These are phyloP conservation scores for Protobothrops flavoviridis DNA, from an alignment of 2,113 vertebrate genomes.

Conservation along the genomic window DNA sequence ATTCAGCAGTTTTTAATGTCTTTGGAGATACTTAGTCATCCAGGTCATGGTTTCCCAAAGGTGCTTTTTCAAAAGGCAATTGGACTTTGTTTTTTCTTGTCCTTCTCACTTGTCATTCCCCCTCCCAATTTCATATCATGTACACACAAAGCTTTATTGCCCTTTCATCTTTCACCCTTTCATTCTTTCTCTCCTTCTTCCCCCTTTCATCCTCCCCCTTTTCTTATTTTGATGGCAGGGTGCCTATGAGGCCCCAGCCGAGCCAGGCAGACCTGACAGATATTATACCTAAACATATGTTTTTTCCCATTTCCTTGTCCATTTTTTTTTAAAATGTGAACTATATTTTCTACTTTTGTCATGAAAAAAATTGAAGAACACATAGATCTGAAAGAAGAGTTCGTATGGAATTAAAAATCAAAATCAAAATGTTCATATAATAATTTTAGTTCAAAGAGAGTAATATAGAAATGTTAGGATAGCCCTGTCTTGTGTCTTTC, in stretches of 20 bases:
- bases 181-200: too few relatives aligned
- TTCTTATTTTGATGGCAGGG: too few relatives aligned
- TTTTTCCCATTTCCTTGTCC: neutral
- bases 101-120: too few relatives aligned
- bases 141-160: too few relatives aligned
- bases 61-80: neutral
- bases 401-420: neutral
- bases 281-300: neutral
- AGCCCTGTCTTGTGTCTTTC: neutral
- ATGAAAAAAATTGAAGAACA: neutral
- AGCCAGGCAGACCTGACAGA: too few relatives aligned
- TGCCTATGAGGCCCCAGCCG: too few relatives aligned
- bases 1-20: neutral
- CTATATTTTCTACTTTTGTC: neutral
- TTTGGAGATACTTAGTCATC: neutral
- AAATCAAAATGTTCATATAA: neutral
- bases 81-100: too few relatives aligned
- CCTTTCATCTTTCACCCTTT: too few relatives aligned
- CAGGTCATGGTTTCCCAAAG: neutral
- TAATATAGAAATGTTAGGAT: neutral
- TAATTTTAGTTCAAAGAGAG: neutral
- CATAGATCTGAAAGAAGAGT: neutral
- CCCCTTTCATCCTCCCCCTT: too few relatives aligned
- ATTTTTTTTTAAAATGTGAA: neutral
- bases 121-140: too few relatives aligned